Conservation (phyloP, 2,888 invertebrate species). For the Branchellion lobata region DNA sequence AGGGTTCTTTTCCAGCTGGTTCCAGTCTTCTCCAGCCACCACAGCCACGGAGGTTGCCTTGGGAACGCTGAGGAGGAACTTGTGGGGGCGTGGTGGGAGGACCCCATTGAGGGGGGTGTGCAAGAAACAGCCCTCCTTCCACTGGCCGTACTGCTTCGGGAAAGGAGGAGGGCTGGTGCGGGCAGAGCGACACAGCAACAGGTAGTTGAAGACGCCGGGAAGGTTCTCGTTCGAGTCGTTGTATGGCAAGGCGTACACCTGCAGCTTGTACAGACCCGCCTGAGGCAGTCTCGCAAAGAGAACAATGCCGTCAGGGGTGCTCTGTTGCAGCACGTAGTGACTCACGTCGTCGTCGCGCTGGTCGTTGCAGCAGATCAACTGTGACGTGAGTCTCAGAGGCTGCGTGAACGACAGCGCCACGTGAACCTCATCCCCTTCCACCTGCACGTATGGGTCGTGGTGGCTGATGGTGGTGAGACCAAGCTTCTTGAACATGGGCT, state of each 20-base stretch:
- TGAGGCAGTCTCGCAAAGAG: constrained; percentile 55
- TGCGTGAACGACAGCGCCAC: constrained; percentile 55
- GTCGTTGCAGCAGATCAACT: constrained; percentile 56
- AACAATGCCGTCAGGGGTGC: constrained; percentile 54
- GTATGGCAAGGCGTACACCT: constrained; percentile 60
- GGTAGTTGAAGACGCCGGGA: constrained; percentile 63
- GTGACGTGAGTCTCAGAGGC: constrained; percentile 60
- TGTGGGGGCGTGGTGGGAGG: constrained; percentile 26
- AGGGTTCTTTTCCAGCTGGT: constrained; percentile 57
- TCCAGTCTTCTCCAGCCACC: constrained; percentile 61
- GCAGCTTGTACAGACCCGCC: constrained; percentile 61
- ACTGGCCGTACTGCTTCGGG: constrained; percentile 63
- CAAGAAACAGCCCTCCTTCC: constrained; percentile 63
- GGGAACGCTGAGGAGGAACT: constrained; percentile 56
- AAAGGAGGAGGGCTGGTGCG: constrained; percentile 54
- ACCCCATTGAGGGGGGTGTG: constrained; percentile 55
- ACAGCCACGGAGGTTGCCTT: constrained; percentile 60
- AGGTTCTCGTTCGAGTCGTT: constrained; percentile 59
- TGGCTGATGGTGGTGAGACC: constrained; percentile 58
- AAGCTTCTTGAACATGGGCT: constrained; percentile 60
- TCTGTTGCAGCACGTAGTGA: constrained; percentile 60
- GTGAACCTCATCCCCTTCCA: constrained; percentile 57
- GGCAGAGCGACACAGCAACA: constrained; percentile 58
- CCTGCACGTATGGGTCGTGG: constrained; percentile 60
- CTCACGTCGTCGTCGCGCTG: constrained; percentile 57